Evolutionary conservation across 2,888 invertebrate genomes (phyloP), one percentile per base, ranked within the genome.

Genomic region (Cantharis flavilabris): DNA sequence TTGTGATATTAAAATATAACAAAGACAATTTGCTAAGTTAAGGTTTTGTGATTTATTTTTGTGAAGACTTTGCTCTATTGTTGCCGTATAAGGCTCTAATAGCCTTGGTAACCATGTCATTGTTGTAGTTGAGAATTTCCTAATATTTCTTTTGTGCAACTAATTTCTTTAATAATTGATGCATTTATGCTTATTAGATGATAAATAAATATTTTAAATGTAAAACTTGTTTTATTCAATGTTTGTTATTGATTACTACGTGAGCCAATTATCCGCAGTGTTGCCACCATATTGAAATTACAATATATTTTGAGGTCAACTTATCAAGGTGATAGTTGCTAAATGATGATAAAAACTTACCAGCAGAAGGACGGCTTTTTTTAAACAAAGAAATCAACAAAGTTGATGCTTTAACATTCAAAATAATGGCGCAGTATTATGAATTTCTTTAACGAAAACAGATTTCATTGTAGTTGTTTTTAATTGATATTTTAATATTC

Each of bases 11-110:
- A 70, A 30, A 71, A 23, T 14, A 73, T 18, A 74, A 67, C 13
- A 33, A 65, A 16, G 73, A 76, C 76, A 70, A 62, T 28, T 73
- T 69, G 63, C 73, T 70, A 69, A 71, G 76, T 73, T 72, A 70
- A 73, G 62, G 70, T 70, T 74, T 74, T 70, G 74, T 70, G 74
- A 74, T 74, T 74, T 64, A 62, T 63, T 62, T 28, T n/a, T 64
- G 11, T 16, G 13, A 62, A 20, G 33, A 64, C 49, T 65, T 33
- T 62, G 72, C 69, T 67, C 67, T 49, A 33, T 73, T 69, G 72
- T 73, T 73, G 13, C 72, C 67, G 7, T 9, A 16, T 67, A 67
- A 73, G 65, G 67, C 72, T 49, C 11, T 49, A 33, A 71, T 14
- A 64, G 64, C 71, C 67, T 49, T 73, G 72, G 72, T 69, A 69